phyloP scores from a whole-genome alignment of 2,888 invertebrate genomes.

The Caenorhabditis imperialis region DNA sequence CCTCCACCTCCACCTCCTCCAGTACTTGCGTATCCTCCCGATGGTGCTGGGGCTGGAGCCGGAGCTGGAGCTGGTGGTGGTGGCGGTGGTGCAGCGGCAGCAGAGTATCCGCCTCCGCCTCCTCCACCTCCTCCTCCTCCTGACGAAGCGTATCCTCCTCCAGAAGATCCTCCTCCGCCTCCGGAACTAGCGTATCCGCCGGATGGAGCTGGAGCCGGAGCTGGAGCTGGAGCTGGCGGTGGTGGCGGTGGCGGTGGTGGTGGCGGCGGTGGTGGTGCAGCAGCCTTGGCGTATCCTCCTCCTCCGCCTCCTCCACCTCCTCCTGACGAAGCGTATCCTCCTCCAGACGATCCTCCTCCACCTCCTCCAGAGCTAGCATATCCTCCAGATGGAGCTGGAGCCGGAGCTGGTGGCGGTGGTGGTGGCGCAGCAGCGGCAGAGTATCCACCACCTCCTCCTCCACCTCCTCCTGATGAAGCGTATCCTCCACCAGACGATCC shows the following conservation, averaged over 20 bases:
- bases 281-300: too few species aligned
- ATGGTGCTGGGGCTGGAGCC: constrained; percentile 27
- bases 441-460: neutral
- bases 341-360: constrained; percentile 24
- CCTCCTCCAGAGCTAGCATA: constrained; percentile 29
- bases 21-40: constrained; percentile 14
- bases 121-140: constrained; percentile 9
- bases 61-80: constrained; percentile 15
- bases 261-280: neutral
- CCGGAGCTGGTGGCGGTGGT: constrained; percentile 18
- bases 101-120: constrained; percentile 8
- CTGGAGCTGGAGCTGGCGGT: constrained; percentile 20
- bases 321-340: constrained; percentile 9
- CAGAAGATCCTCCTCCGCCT: neutral
- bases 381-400: constrained; percentile 31
- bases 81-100: constrained; percentile 16
- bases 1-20: constrained; percentile 25
- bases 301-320: constrained; percentile 29
- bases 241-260: constrained; percentile 1
- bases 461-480: constrained; percentile 6
- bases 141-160: constrained; percentile 15
- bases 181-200: neutral
- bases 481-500: constrained; percentile 10
- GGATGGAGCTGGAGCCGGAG: constrained; percentile 26
- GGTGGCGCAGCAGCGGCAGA: constrained; percentile 28